Percentiles rank a stretch among this genome's conserved stretches.
phyloP scores from a whole-genome alignment of 2,797 vertebrate genomes.

The Sternarchorhynchus goeldii region DNA sequence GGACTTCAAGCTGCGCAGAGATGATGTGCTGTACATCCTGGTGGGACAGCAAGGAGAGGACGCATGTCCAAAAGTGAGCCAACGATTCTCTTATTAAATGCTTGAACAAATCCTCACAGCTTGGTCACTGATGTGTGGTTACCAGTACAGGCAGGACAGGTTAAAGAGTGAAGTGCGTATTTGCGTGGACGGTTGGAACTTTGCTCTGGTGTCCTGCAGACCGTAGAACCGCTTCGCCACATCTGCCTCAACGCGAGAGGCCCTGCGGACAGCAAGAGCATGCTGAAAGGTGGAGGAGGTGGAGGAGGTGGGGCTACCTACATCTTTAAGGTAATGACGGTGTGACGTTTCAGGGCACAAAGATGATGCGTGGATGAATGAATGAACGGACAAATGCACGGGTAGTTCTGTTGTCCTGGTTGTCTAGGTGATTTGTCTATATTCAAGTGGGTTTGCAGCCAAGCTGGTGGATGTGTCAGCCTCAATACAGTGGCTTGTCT shows the following conservation, averaged over 20 bases:
- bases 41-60: slow-evolving; percentile 96
- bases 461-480: not conserved
- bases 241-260: slow-evolving; percentile 90
- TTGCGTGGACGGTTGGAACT: not conserved
- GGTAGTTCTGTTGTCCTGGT: too few species aligned
- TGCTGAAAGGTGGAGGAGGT: slow-evolving; percentile 88
- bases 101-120: not conserved
- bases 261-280: slow-evolving; percentile 87
- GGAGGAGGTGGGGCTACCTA: slow-evolving; percentile 95
- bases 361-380: not conserved
- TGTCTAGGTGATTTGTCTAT: too few species aligned
- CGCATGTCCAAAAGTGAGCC: slow-evolving; percentile 91
- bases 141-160: not conserved
- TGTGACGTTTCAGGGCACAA: not conserved
- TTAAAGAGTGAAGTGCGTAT: not conserved
- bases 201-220: slow-evolving; percentile 65
- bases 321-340: slow-evolving; percentile 88
- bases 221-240: slow-evolving; percentile 82
- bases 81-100: not conserved
- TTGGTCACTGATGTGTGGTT: not conserved
- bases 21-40: slow-evolving; percentile 85
- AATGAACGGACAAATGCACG: not conserved
- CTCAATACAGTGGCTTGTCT: not conserved
- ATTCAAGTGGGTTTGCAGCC: too few species aligned
- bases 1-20: slow-evolving; percentile 88